phyloP scores from a whole-genome alignment of 2,888 invertebrate genomes.

The Galeopsomyia nigrocyanea region DNA sequence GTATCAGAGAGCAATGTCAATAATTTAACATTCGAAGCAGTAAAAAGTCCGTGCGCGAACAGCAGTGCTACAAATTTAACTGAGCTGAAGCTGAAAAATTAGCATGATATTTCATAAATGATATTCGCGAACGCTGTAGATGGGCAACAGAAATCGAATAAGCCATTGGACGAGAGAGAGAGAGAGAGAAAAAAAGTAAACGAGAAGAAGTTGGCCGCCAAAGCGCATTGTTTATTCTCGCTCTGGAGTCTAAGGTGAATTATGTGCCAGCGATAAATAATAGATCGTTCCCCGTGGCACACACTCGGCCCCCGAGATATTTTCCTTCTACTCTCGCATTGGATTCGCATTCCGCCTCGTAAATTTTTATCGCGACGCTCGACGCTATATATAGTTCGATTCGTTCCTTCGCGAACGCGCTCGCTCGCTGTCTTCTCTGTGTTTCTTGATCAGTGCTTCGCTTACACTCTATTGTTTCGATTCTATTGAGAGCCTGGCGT shows the following conservation, averaged over 20 bases:
- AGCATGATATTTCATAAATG: too few relatives aligned
- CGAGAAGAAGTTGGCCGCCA: neutral
- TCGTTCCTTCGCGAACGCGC: neutral
- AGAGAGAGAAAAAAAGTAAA: too few relatives aligned
- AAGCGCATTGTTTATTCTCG: slow-evolving; percentile 27
- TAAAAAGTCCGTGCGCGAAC: too few relatives aligned
- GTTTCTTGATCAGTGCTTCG: slow-evolving; percentile 1
- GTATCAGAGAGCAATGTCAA: too few relatives aligned
- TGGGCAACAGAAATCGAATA: too few relatives aligned
- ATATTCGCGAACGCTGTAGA: too few relatives aligned
- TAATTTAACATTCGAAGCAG: too few relatives aligned
- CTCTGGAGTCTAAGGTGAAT: slow-evolving; percentile 22
- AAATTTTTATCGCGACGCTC: slow-evolving; percentile 38
- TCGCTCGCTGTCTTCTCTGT: neutral
- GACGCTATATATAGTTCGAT: too few relatives aligned
- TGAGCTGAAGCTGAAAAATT: too few relatives aligned
- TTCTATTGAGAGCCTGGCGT: too few relatives aligned
- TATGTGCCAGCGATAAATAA: slow-evolving; percentile 26
- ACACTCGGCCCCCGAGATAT: slow-evolving; percentile 2
- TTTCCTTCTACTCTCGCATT: slow-evolving; percentile 30
- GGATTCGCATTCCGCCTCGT: slow-evolving; percentile 39
- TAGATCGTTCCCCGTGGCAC: slow-evolving; percentile 20
- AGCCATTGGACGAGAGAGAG: neutral
- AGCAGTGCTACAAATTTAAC: too few relatives aligned
- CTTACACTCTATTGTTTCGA: too few relatives aligned